These are phyloP conservation scores for Listrodromus nycthemerus DNA, from an alignment of 2,888 invertebrate genomes.

Conservation along the genomic window DNA sequence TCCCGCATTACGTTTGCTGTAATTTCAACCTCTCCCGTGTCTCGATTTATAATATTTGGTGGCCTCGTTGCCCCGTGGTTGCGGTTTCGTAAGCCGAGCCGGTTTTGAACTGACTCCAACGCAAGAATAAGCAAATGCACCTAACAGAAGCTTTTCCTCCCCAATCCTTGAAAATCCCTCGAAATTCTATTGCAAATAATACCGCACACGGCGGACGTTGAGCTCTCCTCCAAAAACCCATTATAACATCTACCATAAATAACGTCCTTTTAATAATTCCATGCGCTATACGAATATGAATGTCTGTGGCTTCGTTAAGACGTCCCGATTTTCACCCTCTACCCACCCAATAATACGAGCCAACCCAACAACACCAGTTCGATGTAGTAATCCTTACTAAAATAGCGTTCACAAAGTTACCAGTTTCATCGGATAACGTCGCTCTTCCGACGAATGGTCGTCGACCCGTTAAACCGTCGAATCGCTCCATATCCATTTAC, in stretches of 20 bases:
- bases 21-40: background rate
- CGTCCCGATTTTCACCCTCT: conserved; percentile 8
- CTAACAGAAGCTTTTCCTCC: no score
- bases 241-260: background rate
- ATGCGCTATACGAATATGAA: background rate
- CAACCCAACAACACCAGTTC: background rate
- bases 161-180: no score
- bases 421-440: background rate
- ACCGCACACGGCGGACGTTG: no score
- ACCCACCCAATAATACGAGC: conserved; percentile 9
- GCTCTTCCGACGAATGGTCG: background rate
- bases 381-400: background rate
- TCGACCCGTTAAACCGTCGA: conserved; percentile 15
- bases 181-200: background rate
- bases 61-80: no score
- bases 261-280: background rate
- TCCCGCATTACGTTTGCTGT: background rate
- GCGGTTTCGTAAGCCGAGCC: no score
- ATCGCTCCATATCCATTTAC: conserved; percentile 1
- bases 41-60: background rate
- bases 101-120: no score
- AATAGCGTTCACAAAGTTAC: background rate
- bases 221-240: background rate
- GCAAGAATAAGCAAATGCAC: no score
- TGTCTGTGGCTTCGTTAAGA: background rate